phyloP scores from a whole-genome alignment of 2,113 vertebrate species.

The Pelvicachromis taeniatus region DNA sequence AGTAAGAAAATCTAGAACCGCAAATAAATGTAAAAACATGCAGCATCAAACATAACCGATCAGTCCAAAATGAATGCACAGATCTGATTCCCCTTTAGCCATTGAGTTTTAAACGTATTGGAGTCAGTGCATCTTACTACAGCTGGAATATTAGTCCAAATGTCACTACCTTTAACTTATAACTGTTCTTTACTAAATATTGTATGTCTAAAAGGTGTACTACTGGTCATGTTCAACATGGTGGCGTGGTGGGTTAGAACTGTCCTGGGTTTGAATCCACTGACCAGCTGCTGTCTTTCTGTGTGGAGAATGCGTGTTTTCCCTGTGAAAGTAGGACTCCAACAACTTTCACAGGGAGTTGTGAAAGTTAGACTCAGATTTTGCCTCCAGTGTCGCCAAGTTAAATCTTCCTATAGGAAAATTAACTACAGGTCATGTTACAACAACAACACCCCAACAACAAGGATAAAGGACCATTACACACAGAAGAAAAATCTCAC shows the following conservation, averaged over 20 bases:
- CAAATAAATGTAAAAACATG: background rate
- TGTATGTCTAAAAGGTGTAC: background rate
- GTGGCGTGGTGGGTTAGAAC: background rate
- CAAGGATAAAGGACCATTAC: background rate
- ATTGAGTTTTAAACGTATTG: background rate
- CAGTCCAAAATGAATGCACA: background rate
- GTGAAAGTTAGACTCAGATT: too few species aligned
- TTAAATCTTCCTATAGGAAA: background rate
- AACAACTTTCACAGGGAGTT: too few species aligned
- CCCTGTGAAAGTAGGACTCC: background rate
- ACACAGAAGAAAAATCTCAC: background rate
- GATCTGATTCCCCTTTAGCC: background rate
- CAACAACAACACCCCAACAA: background rate
- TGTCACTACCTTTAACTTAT: background rate
- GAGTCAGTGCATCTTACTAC: background rate
- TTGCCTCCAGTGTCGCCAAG: background rate
- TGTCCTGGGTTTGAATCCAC: background rate
- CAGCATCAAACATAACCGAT: background rate
- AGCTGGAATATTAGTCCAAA: background rate
- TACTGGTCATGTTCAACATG: background rate
- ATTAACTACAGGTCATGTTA: background rate
- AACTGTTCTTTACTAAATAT: background rate
- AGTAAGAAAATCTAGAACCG: background rate
- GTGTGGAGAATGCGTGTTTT: background rate
- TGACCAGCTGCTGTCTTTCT: background rate